Conservation (phyloP, 2,888 invertebrate species). For the Diloba caeruleocephala region DNA sequence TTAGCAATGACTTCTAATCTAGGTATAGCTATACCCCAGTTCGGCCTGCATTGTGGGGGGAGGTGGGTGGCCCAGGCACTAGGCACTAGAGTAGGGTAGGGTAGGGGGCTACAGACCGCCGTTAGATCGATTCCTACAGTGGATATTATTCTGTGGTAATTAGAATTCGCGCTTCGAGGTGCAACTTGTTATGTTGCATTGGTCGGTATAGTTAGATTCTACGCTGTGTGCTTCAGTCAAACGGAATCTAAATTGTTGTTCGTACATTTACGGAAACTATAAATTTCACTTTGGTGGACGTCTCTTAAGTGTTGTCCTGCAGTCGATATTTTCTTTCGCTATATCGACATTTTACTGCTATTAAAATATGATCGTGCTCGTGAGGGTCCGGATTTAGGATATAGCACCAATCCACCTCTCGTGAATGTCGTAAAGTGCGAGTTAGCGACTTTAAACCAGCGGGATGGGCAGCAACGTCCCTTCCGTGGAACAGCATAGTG, state of each 20-base stretch:
- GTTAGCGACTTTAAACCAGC: too few species aligned
- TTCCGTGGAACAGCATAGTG: too few species aligned
- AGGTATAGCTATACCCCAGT: conserved; percentile 47
- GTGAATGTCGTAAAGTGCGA: too few species aligned
- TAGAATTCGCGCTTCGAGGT: conserved; percentile 78
- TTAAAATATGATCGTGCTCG: too few species aligned
- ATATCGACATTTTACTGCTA: too few species aligned
- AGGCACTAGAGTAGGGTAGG: conserved; percentile 52
- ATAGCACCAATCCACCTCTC: too few species aligned
- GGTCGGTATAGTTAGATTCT: conserved; percentile 15
- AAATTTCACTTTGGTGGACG: background rate
- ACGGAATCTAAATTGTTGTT: conserved; percentile 18
- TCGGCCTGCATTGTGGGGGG: conserved; percentile 52
- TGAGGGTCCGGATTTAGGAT: too few species aligned
- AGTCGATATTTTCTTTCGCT: too few species aligned
- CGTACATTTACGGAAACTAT: conserved; percentile 2
- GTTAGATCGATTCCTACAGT: conserved; percentile 86
- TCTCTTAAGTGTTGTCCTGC: too few species aligned
- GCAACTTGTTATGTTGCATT: conserved; percentile 56
- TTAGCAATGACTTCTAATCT: conserved; percentile 61
- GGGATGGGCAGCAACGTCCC: too few species aligned
- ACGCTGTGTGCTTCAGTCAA: conserved; percentile 15
- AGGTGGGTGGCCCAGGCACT: conserved; percentile 55
- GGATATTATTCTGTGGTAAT: conserved; percentile 85
- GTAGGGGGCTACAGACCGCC: conserved; percentile 58